Conservation (phyloP, 2,113 vertebrate genomes). For the Ictalurus punctatus region DNA sequence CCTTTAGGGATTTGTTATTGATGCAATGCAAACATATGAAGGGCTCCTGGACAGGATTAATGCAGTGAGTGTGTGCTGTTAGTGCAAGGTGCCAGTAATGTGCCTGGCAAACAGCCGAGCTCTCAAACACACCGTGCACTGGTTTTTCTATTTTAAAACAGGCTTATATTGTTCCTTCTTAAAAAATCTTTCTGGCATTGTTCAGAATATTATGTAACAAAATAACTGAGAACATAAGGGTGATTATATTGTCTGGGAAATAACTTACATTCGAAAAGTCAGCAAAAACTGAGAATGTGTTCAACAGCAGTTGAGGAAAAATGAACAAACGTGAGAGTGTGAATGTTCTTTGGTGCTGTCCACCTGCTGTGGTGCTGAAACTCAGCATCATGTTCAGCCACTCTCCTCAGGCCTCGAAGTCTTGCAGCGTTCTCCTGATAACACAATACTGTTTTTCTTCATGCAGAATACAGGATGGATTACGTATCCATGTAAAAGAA, state of each 20-base stretch:
- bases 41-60: conserved; percentile 44
- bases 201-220: background rate
- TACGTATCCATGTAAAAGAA: background rate
- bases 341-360: conserved; percentile 27
- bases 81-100: conserved; percentile 35
- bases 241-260: conserved; percentile 1
- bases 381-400: background rate
- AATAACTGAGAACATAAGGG: conserved; percentile 14
- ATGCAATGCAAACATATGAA: conserved; percentile 54
- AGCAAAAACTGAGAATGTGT: background rate
- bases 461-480: background rate
- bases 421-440: background rate
- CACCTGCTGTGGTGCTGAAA: conserved; percentile 49
- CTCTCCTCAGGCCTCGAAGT: background rate
- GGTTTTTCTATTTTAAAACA: conserved; percentile 42
- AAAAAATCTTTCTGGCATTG: background rate
- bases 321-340: background rate
- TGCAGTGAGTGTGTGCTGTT: conserved; percentile 31
- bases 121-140: conserved; percentile 24
- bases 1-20: conserved; percentile 47
- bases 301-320: background rate
- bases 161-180: conserved; percentile 5
- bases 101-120: conserved; percentile 27
- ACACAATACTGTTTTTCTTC: background rate
- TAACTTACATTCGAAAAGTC: conserved; percentile 7